Evolutionary conservation across 1,140 invertebrate genomes (phyloP).

Genomic region (Pseudomyrmex flavicornis): DNA sequence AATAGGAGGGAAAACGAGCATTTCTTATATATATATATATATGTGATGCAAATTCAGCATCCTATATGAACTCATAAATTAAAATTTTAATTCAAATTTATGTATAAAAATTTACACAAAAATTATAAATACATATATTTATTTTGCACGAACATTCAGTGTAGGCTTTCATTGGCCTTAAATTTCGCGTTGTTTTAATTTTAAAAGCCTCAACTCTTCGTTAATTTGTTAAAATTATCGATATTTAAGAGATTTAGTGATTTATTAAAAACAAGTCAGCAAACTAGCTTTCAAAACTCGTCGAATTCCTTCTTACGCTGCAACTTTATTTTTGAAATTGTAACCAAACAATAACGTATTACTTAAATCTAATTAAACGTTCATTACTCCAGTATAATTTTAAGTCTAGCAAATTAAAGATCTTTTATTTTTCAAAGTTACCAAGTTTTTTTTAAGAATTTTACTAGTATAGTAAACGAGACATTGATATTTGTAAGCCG

Average conservation of each 20-base stretch:
- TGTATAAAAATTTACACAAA: too few species aligned
- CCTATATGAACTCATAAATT: too few species aligned
- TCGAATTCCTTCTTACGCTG: neutral
- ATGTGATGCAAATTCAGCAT: too few species aligned
- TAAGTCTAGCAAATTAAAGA: neutral
- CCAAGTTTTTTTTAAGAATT: neutral
- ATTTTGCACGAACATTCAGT: too few species aligned
- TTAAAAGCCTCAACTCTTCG: too few species aligned
- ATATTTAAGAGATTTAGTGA: conserved; percentile 4
- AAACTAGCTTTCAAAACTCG: neutral
- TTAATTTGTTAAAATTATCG: neutral
- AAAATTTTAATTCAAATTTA: too few species aligned
- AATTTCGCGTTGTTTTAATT: too few species aligned
- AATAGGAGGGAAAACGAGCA: too few species aligned
- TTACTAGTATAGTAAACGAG: neutral
- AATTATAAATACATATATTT: too few species aligned
- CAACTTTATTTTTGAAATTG: neutral
- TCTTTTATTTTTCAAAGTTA: neutral
- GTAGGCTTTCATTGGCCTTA: too few species aligned
- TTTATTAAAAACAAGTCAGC: neutral
- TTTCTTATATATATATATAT: too few species aligned
- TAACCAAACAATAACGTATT: conserved; percentile 1
- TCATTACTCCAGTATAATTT: too few species aligned
- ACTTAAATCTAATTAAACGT: neutral
- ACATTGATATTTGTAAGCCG: conserved; percentile 1